Evolutionary conservation across 1,140 invertebrate species (phyloP).

Genomic region (Heliconius himera): DNA sequence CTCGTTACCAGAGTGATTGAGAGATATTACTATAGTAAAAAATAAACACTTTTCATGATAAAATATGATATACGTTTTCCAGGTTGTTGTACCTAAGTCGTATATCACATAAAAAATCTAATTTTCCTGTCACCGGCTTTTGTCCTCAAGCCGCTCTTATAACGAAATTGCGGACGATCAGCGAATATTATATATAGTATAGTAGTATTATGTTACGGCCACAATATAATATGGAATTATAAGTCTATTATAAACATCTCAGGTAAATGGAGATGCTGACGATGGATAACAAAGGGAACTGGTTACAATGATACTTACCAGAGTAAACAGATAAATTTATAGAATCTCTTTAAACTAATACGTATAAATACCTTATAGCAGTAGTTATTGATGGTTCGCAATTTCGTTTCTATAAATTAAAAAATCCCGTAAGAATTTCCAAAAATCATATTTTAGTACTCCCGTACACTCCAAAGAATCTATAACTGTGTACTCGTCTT

Average conservation of each 20-base stretch:
- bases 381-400: too few relatives aligned
- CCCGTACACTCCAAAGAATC: too few relatives aligned
- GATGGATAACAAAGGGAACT: neutral
- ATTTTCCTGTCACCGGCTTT: slow-evolving; percentile 21
- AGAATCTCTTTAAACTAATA: neutral
- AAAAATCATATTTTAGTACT: too few relatives aligned
- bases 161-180: slow-evolving; percentile 28
- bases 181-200: slow-evolving; percentile 29
- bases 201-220: neutral
- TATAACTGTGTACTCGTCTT: too few relatives aligned
- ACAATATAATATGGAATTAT: neutral
- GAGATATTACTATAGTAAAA: too few relatives aligned
- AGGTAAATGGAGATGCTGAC: neutral
- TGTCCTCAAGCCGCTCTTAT: slow-evolving; percentile 18
- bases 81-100: slow-evolving; percentile 4
- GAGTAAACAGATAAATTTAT: neutral
- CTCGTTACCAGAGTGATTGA: too few relatives aligned
- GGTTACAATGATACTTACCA: neutral
- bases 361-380: too few relatives aligned
- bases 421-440: too few relatives aligned
- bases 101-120: slow-evolving; percentile 18
- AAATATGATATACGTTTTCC: neutral
- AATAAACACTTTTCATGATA: neutral
- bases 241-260: neutral
- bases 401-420: too few relatives aligned